phyloP scores from a whole-genome alignment of 1,140 invertebrate species.

The Drosophila pandora region DNA sequence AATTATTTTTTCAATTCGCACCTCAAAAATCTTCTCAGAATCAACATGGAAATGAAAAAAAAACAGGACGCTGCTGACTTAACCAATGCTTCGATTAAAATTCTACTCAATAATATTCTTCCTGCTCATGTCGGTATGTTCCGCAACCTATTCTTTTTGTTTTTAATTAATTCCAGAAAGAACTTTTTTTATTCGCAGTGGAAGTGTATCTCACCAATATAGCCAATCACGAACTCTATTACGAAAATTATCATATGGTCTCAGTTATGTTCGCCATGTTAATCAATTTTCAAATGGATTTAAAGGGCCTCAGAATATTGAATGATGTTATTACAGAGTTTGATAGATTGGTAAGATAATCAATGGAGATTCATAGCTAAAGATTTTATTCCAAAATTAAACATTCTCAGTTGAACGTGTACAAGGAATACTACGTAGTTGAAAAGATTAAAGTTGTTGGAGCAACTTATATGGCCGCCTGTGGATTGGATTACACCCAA shows the following conservation, averaged over 20 bases:
- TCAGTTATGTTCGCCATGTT: constrained; percentile 97
- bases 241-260: constrained; percentile 92
- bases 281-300: constrained; percentile 88
- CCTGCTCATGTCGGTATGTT: constrained; percentile 92
- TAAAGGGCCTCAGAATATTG: constrained; percentile 89
- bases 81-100: constrained; percentile 91
- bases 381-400: neutral
- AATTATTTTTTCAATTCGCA: neutral
- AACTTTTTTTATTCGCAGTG: neutral
- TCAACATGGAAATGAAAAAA: constrained; percentile 87
- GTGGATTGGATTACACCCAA: constrained; percentile 88
- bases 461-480: constrained; percentile 97
- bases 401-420: constrained; percentile 19
- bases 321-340: constrained; percentile 96
- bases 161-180: neutral
- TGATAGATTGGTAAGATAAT: constrained; percentile 85
- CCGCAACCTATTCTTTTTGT: neutral
- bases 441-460: constrained; percentile 97
- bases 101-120: constrained; percentile 92
- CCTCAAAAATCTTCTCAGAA: constrained; percentile 1
- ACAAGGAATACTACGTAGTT: constrained; percentile 45
- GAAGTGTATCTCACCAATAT: constrained; percentile 88
- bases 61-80: constrained; percentile 91
- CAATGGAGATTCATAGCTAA: neutral
- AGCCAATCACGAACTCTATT: constrained; percentile 90